phyloP scores from a whole-genome alignment of 2,797 vertebrate species.

The Zalophus californianus region DNA sequence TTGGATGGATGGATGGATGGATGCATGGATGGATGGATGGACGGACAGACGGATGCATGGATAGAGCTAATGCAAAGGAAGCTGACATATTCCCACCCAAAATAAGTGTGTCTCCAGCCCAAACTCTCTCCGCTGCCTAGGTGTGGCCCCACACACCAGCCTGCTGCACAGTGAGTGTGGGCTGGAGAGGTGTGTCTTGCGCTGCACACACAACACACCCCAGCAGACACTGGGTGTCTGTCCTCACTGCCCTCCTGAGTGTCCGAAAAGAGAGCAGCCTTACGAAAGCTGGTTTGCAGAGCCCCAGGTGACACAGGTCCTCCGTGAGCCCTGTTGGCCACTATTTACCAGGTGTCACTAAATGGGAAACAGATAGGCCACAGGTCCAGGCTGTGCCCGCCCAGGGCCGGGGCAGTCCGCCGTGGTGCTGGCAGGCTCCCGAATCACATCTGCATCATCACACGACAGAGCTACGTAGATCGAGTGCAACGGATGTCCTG shows the following conservation, averaged over 20 bases:
- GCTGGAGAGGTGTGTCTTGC: neutral
- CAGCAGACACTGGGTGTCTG: neutral
- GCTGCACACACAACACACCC: neutral
- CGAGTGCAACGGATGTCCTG: neutral
- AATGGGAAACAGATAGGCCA: neutral
- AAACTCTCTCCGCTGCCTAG: neutral
- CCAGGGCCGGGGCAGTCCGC: accelerated
- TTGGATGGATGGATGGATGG: no score
- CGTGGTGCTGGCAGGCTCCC: neutral
- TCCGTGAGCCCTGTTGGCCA: accelerated
- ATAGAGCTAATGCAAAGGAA: neutral
- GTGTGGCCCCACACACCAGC: neutral
- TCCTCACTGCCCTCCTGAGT: neutral
- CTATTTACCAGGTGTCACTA: neutral
- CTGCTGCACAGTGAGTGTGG: neutral
- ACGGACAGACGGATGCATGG: neutral
- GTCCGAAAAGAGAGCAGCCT: neutral
- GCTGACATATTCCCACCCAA: neutral
- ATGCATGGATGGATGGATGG: accelerated
- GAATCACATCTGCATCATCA: neutral
- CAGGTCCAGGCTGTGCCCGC: neutral
- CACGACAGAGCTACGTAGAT: neutral
- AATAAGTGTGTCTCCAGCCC: neutral
- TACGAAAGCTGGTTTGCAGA: neutral
- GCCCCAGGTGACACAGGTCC: accelerated